A percentile compares a stretch with the other conserved stretches of the same genome.
Evolutionary conservation across 2,888 invertebrate species (phyloP).

Genomic region (Aphodius sticticus): DNA sequence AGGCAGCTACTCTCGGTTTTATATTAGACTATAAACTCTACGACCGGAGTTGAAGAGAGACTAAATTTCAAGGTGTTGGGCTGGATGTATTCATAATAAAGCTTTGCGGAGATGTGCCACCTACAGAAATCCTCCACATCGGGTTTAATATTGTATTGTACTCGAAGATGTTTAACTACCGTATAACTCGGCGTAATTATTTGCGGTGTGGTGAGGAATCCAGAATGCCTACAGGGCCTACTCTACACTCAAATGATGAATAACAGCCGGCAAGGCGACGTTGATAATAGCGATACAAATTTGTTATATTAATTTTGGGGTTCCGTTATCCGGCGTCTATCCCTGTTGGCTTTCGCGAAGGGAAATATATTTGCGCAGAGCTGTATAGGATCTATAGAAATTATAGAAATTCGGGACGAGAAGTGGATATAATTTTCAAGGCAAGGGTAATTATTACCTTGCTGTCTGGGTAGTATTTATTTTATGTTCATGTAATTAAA

Average conservation of each 20-base stretch:
- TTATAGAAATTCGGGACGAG: neutral
- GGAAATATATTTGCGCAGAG: neutral
- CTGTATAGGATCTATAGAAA: neutral
- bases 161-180: slow-evolving; percentile 17
- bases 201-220: neutral
- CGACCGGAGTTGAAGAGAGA: slow-evolving; percentile 4
- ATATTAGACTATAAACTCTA: neutral
- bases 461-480: neutral
- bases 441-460: neutral
- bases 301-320: slow-evolving; percentile 17
- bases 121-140: neutral
- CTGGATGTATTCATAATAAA: slow-evolving; percentile 10
- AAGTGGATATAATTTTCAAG: slow-evolving; percentile 12
- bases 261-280: neutral
- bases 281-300: slow-evolving; percentile 18
- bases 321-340: slow-evolving; percentile 7
- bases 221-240: neutral
- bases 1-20: neutral
- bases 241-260: slow-evolving; percentile 9
- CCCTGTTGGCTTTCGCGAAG: neutral
- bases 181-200: slow-evolving; percentile 11
- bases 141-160: slow-evolving; percentile 15
- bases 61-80: slow-evolving; percentile 24
- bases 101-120: slow-evolving; percentile 5
- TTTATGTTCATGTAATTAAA: too few species aligned